A percentile compares a stretch with the other conserved stretches of the same genome.
Conservation (phyloP, 2,113 vertebrate genomes). For the Sorex fumeus region DNA sequence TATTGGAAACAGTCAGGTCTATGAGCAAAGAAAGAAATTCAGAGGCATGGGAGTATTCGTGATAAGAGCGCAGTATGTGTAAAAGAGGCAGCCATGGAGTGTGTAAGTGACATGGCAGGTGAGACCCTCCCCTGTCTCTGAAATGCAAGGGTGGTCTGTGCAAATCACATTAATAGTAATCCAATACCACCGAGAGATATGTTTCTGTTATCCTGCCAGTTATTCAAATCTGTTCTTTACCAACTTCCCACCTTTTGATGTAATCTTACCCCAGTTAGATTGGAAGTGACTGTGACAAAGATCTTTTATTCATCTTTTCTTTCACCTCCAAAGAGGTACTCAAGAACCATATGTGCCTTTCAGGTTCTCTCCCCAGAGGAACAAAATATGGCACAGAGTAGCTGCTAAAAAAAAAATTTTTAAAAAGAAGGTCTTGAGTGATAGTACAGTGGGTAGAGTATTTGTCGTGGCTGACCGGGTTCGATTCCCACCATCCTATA, state of each 20-base stretch:
- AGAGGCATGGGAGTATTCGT: neutral
- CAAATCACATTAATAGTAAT: constrained; percentile 51
- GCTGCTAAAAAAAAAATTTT: neutral
- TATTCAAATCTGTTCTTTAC: constrained; percentile 68
- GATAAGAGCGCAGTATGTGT: neutral
- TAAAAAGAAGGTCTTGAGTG: no score
- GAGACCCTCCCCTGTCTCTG: constrained; percentile 1
- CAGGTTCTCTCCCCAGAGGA: neutral
- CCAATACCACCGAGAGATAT: constrained; percentile 16
- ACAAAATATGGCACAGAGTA: neutral
- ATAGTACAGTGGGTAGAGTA: no score
- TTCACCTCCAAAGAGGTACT: constrained; percentile 37
- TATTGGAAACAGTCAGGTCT: neutral
- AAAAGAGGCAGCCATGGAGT: neutral
- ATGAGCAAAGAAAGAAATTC: neutral
- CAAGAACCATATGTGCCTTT: neutral
- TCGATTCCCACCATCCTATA: no score
- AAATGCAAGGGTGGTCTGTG: neutral
- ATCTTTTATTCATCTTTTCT: constrained; percentile 50
- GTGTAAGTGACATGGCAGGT: neutral
- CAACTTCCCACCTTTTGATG: constrained; percentile 2
- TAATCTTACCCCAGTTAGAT: constrained; percentile 30
- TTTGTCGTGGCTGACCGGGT: no score
- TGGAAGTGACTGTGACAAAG: constrained; percentile 29
- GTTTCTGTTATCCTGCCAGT: constrained; percentile 29